Base-by-base conservation (phyloP, 2,888 invertebrate genomes). In the Pandemis cinnamomeana region DNA sequence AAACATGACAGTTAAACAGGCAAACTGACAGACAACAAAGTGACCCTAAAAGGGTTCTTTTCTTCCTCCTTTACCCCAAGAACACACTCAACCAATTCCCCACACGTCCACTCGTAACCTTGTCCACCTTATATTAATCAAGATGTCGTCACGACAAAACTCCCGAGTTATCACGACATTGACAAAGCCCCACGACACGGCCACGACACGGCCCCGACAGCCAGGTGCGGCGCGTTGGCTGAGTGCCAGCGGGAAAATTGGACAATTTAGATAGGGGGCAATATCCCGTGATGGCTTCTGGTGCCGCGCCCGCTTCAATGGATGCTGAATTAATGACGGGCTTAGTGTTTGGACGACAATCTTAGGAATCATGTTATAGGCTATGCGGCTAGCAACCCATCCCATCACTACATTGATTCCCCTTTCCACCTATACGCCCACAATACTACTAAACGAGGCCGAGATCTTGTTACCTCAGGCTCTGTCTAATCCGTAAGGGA, bases 201-300 rank as follows among this genome's bases (percentile, higher is more conserved):
- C 20, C 7, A 7, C 53, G 70, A 63, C 70, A 55, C 67, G 67
- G 58, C 55, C 67, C 42, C 67, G 67, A 68, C 58, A 58, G 27
- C 51, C 72, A 72, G 72, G 72, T 68, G 72, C 48, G 27, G 61
- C 61, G 63, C 8, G n/a, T 44, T 73, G 73, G 73, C 69, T 53
- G 11, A 42, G 42, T 60, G 73, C 73, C 73, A 73, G 66, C 51
- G 44, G 61, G 73, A 69, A 73, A 70, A 73, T 73, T 73, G 73
- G 69, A 42, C 73, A 66, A 73, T 73, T 73, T 73, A 73, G 73
- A 73, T 73, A 73, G 66, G 69, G 69, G 66, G 46, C 60, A 48
- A 70, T 66, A 70, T 51, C 69, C 73, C 66, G 15, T 20, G 72
- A 69, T 61, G 44, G 51, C 60, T 66, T 73, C 60, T 70, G 70